Percentiles rank a stretch among this genome's conserved stretches.
These are phyloP conservation scores for Ochlodes sylvanus DNA, from an alignment of 2,888 invertebrate species.

Conservation along the genomic window DNA sequence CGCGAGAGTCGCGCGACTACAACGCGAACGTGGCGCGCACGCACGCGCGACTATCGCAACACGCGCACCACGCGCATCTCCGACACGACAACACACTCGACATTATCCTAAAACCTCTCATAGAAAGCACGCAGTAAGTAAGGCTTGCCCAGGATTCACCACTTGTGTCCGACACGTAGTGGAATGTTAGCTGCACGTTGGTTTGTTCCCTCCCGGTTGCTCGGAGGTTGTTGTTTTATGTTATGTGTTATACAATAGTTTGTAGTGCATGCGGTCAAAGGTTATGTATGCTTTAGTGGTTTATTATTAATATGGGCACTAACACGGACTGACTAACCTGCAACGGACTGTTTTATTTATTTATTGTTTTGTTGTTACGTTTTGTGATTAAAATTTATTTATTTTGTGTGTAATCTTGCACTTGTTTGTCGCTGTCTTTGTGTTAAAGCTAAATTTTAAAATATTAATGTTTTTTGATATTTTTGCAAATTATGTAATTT, in stretches of 20 bases:
- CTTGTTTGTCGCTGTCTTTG: conserved; percentile 35
- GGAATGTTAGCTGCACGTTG: conserved; percentile 78
- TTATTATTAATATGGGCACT: conserved; percentile 50
- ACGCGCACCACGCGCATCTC: conserved; percentile 56
- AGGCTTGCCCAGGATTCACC: conserved; percentile 58
- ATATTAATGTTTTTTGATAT: conserved; percentile 7
- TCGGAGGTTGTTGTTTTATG: conserved; percentile 49
- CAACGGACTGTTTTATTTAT: conserved; percentile 50
- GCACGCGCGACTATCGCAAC: conserved; percentile 67
- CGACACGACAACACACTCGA: conserved; percentile 84
- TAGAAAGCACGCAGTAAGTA: conserved; percentile 86
- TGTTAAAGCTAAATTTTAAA: conserved; percentile 10
- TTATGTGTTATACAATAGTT: conserved; percentile 47
- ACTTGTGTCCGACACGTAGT: conserved; percentile 74
- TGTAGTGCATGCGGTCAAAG: conserved; percentile 65
- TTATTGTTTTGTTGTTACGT: conserved; percentile 45
- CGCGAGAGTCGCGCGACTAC: conserved; percentile 67
- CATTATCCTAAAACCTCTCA: conserved; percentile 84
- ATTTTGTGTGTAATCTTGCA: conserved; percentile 45
- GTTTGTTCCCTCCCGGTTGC: conserved; percentile 62
- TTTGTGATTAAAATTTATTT: conserved; percentile 36
- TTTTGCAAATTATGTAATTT: conserved; percentile 16
- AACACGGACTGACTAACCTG: conserved; percentile 69
- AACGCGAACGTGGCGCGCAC: conserved; percentile 78
- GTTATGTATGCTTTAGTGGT: conserved; percentile 49